Conservation (phyloP, 2,113 vertebrate species). For the Sphaerodactylus townsendi region DNA sequence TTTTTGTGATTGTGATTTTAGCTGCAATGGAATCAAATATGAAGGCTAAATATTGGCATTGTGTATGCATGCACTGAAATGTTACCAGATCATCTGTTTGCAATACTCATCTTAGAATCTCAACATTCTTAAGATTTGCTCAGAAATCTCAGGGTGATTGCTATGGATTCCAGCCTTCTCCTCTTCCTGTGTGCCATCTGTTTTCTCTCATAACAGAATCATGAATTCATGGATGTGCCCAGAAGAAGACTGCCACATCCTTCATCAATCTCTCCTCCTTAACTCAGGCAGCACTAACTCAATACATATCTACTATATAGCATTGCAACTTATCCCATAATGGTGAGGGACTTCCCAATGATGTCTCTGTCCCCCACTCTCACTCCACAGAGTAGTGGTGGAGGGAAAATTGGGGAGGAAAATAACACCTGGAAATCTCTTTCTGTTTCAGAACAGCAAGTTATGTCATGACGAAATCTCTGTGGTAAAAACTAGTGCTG, state of each 20-base stretch:
- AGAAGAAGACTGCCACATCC: neutral
- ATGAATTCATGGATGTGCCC: constrained; percentile 34
- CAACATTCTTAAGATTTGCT: neutral
- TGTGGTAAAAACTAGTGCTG: too few relatives aligned
- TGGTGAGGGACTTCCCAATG: too few relatives aligned
- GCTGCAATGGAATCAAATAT: constrained; percentile 66
- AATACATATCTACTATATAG: neutral
- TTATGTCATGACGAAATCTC: too few relatives aligned
- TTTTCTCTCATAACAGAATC: neutral
- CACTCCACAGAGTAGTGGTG: too few relatives aligned
- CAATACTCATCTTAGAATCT: neutral
- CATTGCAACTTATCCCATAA: neutral
- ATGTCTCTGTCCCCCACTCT: too few relatives aligned
- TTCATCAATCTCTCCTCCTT: neutral
- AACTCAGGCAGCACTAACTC: neutral
- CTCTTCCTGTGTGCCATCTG: too few relatives aligned
- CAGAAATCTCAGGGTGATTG: too few relatives aligned
- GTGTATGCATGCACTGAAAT: constrained; percentile 15
- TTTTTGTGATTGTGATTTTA: constrained; percentile 59
- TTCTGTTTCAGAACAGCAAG: too few relatives aligned
- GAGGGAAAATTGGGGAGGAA: too few relatives aligned
- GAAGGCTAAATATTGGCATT: constrained; percentile 49
- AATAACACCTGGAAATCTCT: too few relatives aligned
- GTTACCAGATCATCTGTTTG: neutral
- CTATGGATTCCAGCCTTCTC: too few relatives aligned